phyloP scores from a whole-genome alignment of 2,113 vertebrate genomes.

The Stigmatopora argus region DNA sequence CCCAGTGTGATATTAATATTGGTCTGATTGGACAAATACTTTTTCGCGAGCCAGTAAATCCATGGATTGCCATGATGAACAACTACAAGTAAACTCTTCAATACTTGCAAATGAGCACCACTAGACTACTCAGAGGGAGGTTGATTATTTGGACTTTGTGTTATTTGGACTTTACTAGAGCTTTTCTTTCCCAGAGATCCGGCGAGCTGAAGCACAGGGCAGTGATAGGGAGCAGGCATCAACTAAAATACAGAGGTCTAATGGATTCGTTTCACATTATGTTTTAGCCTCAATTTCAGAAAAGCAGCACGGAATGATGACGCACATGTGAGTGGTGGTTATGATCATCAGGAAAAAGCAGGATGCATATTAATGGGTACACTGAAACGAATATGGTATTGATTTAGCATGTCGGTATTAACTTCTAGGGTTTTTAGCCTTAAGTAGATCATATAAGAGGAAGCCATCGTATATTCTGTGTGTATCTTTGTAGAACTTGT shows the following conservation, averaged over 20 bases:
- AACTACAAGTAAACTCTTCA: constrained; percentile 41
- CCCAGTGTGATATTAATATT: no score
- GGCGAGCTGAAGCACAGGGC: constrained; percentile 23
- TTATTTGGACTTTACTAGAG: constrained; percentile 33
- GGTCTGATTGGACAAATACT: no score
- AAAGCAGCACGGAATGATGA: constrained; percentile 34
- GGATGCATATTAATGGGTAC: constrained; percentile 46
- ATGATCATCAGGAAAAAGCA: constrained; percentile 50
- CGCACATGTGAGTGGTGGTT: constrained; percentile 45
- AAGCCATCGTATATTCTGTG: constrained; percentile 50
- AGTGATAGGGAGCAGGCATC: constrained; percentile 26
- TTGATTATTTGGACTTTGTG: constrained; percentile 45
- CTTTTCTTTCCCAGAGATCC: constrained; percentile 21
- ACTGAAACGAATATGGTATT: constrained; percentile 55
- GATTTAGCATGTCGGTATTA: constrained; percentile 53
- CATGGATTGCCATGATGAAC: constrained; percentile 9
- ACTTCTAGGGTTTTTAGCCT: constrained; percentile 54
- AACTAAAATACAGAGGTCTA: constrained; percentile 30
- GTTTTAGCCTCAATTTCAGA: constrained; percentile 13
- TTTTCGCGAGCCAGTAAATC: no score
- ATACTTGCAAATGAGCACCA: constrained; percentile 44
- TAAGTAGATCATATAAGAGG: constrained; percentile 45
- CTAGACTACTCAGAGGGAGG: constrained; percentile 22
- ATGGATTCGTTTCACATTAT: constrained; percentile 40
- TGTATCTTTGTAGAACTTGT: constrained; percentile 51